Evolutionary conservation across 2,888 invertebrate species (phyloP), one percentile per base, ranked within the genome.

Genomic region (Archips xylosteana): DNA sequence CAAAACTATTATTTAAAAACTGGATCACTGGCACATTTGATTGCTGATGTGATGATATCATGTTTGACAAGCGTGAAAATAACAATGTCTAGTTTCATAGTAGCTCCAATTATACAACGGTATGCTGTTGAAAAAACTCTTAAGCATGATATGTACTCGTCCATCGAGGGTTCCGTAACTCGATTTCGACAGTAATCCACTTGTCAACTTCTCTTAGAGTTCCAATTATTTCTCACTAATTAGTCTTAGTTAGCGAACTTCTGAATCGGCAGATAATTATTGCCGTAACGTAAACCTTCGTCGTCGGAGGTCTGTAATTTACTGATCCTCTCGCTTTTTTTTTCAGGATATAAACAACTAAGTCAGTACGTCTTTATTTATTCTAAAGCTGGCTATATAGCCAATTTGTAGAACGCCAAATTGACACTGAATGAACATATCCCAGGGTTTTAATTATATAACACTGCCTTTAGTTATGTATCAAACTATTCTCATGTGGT

Each of bases 11-110:
- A 69, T 63, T 73, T 64, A 68, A 69, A 77, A 77, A 74, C 76
- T 80, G 80, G 81, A 78, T 82, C 82, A 84, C 75, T 82, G 82
- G 76, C 71, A 83, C 80, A 79, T 80, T 81, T 84, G 82, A 85
- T 86, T 84, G 82, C 80, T 67, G 69, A 69, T 71, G 59, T 39
- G 68, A 69, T 75, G 69, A 61, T 76, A 78, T 70, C 76, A 75
- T 70, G 82, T 75, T 82, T 81, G 86, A 80, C 82, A 80, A 80
- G 79, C 86, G 82, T 83, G 81, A 81, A 84, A 82, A 80, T 79
- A 84, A 84, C 82, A 79, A 78, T 80, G 78, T 81, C 80, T 80
- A 78, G 79, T 78, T 77, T 77, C 51, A 51, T 65, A 74, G 60
- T 60, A 54, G 66, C 68, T 12, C 60, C 61, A 74, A 70, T 74